These are phyloP conservation scores for Argya squamiceps DNA, from an alignment of 2,797 vertebrate genomes.

Conservation along the genomic window DNA sequence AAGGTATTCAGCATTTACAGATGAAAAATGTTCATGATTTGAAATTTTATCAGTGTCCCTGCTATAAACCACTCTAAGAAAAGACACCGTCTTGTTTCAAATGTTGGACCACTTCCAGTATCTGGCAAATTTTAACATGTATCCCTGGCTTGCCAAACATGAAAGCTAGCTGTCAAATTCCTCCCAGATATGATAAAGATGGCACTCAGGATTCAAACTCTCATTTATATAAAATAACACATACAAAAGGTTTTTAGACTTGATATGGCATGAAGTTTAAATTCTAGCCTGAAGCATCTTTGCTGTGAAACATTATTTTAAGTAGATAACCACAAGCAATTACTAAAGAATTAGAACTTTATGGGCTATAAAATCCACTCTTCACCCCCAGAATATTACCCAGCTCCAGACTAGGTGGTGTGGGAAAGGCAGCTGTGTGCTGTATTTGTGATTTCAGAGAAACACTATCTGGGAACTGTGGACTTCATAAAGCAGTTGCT, in stretches of 20 bases:
- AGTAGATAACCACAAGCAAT: not conserved
- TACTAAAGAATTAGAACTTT: not conserved
- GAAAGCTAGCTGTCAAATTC: slow-evolving; percentile 65
- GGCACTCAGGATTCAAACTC: slow-evolving; percentile 40
- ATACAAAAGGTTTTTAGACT: slow-evolving; percentile 18
- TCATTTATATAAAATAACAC: slow-evolving; percentile 46
- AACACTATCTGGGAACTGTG: not conserved
- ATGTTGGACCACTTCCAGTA: slow-evolving; percentile 55
- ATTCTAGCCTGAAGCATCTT: slow-evolving; percentile 13
- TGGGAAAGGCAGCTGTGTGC: not conserved
- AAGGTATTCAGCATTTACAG: slow-evolving; percentile 80
- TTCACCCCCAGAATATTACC: not conserved
- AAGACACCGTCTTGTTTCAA: slow-evolving; percentile 44
- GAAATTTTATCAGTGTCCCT: slow-evolving; percentile 61
- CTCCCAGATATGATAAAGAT: slow-evolving; percentile 56
- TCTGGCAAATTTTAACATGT: slow-evolving; percentile 55
- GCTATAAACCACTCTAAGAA: slow-evolving; percentile 70
- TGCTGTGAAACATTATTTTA: slow-evolving; percentile 18
- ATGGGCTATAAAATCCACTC: not conserved
- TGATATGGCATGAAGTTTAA: not conserved
- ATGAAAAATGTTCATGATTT: slow-evolving; percentile 41
- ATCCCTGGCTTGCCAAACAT: slow-evolving; percentile 51
- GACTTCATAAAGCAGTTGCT: not conserved
- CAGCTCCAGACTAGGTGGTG: not conserved
- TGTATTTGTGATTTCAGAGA: not conserved